These are phyloP conservation scores for Perithous albicinctus DNA, from an alignment of 2,888 invertebrate genomes.

Conservation along the genomic window DNA sequence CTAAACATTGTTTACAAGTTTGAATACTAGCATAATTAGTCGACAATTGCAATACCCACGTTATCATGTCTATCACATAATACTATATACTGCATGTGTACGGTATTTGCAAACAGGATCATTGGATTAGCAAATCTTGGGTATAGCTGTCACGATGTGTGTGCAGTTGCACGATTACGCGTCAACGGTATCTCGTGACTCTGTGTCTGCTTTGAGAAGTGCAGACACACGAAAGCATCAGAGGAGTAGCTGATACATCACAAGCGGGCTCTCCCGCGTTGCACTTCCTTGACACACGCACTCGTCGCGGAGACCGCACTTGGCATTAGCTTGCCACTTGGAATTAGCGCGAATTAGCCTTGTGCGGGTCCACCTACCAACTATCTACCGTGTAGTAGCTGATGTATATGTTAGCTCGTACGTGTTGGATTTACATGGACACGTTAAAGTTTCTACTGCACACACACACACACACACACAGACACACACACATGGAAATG, in stretches of 20 bases:
- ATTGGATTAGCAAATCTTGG: neutral
- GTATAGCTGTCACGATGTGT: neutral
- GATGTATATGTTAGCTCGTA: constrained; percentile 13
- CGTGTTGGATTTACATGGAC: constrained; percentile 40
- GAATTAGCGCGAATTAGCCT: constrained; percentile 80
- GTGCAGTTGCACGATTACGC: constrained; percentile 1
- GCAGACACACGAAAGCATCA: constrained; percentile 26
- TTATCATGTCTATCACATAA: neutral
- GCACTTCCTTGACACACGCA: constrained; percentile 77
- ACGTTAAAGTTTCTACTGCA: constrained; percentile 10
- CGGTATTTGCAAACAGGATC: neutral
- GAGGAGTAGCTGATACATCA: constrained; percentile 37
- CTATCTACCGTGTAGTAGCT: constrained; percentile 28
- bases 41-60: neutral
- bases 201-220: constrained; percentile 32
- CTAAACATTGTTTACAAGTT: neutral
- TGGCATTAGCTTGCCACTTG: constrained; percentile 41
- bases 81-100: neutral
- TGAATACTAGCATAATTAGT: neutral
- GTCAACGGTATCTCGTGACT: constrained; percentile 29
- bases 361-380: constrained; percentile 51
- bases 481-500: too few relatives aligned
- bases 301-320: constrained; percentile 62
- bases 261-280: constrained; percentile 70
- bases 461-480: too few relatives aligned